Evolutionary conservation across 2,888 invertebrate genomes (phyloP), one percentile per base, ranked within the genome.

Genomic region (Napeogenes sylphis): DNA sequence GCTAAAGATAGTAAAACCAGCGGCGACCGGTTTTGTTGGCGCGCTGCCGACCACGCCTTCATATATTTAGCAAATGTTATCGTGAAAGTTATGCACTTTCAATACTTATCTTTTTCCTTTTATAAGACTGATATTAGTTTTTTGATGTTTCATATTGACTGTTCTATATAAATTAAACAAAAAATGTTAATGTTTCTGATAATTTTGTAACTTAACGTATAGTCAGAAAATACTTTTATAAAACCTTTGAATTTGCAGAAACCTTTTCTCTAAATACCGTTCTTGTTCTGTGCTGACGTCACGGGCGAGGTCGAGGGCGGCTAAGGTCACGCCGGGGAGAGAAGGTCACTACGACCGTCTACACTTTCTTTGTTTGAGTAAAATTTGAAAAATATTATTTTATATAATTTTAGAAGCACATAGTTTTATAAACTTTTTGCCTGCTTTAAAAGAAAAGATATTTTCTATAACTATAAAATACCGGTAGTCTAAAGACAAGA

Each of bases 11-110:
- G 55, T 45, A 46, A 46, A 65, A 61, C 68, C 59, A 63, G 63
- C 55, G 55, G 45, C 45, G 64, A 69, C 70, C 67, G 70, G 70
- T 64, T 54, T 58, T 45, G 55, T 68, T 69, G 70, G 69, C 63
- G 55, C 45, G 55, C 13, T 38, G 64, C 65, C 68, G 58, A 58
- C 63, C 65, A 59, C 59, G 62, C 58, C 58, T 64, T 56, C 54
- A 32, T 55, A 30, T 58, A 60, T 60, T 62, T 58, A 60, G 60
- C 61, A 56, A 58, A 57, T 51, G 12, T 30, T 30, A 21, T 30
- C 30, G 51, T 21, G 30, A 51, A 51, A 30, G 51, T 51, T 51
- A 51, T 12, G 51, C 51, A 21, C 21, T 51, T 30, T 30, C 30
- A 51, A 51, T 3, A 42, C 10, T 30, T 14, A n/a, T 47, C 5